These are phyloP conservation scores for Caradrina kadenii DNA, from an alignment of 2,888 invertebrate species.

Conservation along the genomic window DNA sequence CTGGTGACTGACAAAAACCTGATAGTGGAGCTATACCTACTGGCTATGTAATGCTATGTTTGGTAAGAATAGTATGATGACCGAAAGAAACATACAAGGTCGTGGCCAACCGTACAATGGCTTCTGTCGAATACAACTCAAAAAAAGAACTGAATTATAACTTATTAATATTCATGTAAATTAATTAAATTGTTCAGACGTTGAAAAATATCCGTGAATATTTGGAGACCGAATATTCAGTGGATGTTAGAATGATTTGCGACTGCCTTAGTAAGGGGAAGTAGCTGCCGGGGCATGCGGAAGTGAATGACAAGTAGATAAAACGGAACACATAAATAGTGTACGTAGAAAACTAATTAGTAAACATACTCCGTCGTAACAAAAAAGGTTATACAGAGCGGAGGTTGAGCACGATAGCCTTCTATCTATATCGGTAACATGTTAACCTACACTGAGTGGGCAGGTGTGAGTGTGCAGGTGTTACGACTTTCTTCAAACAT, in stretches of 20 bases:
- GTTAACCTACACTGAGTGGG: slow-evolving; percentile 77
- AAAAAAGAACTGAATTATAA: slow-evolving; percentile 56
- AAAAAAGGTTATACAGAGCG: slow-evolving; percentile 70
- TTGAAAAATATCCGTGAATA: slow-evolving; percentile 21
- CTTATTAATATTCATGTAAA: slow-evolving; percentile 67
- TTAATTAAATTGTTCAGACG: slow-evolving; percentile 53
- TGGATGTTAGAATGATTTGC: slow-evolving; percentile 22
- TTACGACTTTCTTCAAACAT: slow-evolving; percentile 74
- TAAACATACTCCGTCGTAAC: slow-evolving; percentile 63
- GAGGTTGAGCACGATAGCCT: slow-evolving; percentile 78
- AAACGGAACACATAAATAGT: slow-evolving; percentile 65
- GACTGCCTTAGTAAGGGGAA: slow-evolving; percentile 23
- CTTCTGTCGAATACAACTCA: slow-evolving; percentile 73
- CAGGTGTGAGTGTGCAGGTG: slow-evolving; percentile 69
- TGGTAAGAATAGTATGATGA: slow-evolving; percentile 79
- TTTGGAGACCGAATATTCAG: slow-evolving; percentile 1
- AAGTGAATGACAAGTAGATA: slow-evolving; percentile 64
- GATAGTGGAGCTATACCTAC: slow-evolving; percentile 69
- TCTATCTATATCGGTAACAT: slow-evolving; percentile 78
- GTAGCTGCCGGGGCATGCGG: slow-evolving; percentile 47
- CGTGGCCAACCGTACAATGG: slow-evolving; percentile 84
- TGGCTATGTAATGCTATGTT: slow-evolving; percentile 54
- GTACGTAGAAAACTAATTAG: slow-evolving; percentile 69
- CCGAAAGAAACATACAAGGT: slow-evolving; percentile 82
- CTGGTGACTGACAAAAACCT: slow-evolving; percentile 78